A percentile compares a stretch with the other conserved stretches of the same genome.
Evolutionary conservation across 2,797 vertebrate species (phyloP).

Genomic region (Muraenolepis orangiensis): DNA sequence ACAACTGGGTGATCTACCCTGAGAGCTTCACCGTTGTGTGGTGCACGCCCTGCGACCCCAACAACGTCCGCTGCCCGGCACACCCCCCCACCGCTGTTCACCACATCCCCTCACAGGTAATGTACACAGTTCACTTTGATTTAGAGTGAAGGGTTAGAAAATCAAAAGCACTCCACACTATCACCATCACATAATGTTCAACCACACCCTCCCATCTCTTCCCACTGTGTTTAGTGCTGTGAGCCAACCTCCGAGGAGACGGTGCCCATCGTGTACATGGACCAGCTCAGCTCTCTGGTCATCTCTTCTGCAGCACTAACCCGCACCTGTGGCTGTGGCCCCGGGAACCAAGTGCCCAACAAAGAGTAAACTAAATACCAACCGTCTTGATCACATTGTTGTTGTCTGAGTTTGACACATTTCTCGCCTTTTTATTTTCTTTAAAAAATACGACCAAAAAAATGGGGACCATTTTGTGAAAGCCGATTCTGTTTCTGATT

Average conservation of each 20-base stretch:
- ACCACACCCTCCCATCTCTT: neutral
- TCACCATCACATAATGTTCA: neutral
- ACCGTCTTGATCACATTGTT: too few relatives aligned
- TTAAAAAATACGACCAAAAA: too few relatives aligned
- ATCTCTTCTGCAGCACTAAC: slow-evolving; percentile 60
- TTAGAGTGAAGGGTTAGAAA: neutral
- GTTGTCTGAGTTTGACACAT: neutral
- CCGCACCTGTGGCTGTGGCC: slow-evolving; percentile 60
- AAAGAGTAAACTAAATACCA: slow-evolving; percentile 32
- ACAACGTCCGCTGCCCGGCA: slow-evolving; percentile 15
- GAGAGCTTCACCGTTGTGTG: slow-evolving; percentile 61
- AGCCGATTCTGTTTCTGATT: neutral
- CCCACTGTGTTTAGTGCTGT: slow-evolving; percentile 50
- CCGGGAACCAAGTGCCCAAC: slow-evolving; percentile 16
- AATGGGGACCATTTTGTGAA: neutral
- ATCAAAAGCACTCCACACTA: neutral
- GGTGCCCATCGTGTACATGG: slow-evolving; percentile 67
- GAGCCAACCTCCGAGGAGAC: slow-evolving; percentile 38
- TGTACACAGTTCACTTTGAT: too few relatives aligned
- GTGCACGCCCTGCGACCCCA: slow-evolving; percentile 56
- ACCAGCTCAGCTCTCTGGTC: slow-evolving; percentile 46
- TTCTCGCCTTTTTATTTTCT: neutral
- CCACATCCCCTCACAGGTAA: slow-evolving; percentile 48
- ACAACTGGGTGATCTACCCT: slow-evolving; percentile 73
- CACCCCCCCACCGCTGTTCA: slow-evolving; percentile 16